A percentile compares a stretch with the other conserved stretches of the same genome.
Evolutionary conservation across 2,797 vertebrate genomes (phyloP).

Genomic region (Lithobates sylvaticus): DNA sequence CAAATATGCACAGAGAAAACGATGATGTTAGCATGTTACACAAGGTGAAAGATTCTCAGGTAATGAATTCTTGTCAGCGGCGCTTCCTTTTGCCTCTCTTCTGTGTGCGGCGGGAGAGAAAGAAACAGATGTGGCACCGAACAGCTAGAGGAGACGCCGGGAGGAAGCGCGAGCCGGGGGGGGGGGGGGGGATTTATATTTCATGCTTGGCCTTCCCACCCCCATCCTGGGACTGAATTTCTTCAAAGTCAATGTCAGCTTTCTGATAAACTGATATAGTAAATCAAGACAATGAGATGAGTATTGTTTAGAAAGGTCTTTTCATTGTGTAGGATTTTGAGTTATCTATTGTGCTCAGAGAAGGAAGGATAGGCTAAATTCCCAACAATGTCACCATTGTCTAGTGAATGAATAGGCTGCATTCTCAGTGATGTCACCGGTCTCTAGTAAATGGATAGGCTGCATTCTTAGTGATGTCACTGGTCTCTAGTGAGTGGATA

Average conservation of each 20-base stretch:
- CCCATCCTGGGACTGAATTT: background rate
- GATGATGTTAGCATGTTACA: constrained; percentile 39
- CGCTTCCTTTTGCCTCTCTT: constrained; percentile 22
- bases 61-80: constrained; percentile 39
- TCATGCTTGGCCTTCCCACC: background rate
- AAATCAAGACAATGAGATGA: background rate
- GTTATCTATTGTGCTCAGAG: too few relatives aligned
- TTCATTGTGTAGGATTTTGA: background rate
- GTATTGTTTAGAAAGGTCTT: too few relatives aligned
- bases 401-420: too few relatives aligned
- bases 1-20: constrained; percentile 29
- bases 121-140: background rate
- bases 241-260: background rate
- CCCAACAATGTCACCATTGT: too few relatives aligned
- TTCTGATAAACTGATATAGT: background rate
- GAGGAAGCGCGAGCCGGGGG: too few relatives aligned
- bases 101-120: background rate
- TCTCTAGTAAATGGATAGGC: too few relatives aligned
- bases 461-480: too few relatives aligned
- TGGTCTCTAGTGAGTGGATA: too few relatives aligned
- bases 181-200: background rate
- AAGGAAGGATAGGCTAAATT: too few relatives aligned
- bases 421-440: too few relatives aligned
- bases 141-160: background rate
- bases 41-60: constrained; percentile 36